Evolutionary conservation across 2,113 vertebrate species (phyloP), one percentile per base, ranked within the genome.

Genomic region (Aptenodytes forsteri): DNA sequence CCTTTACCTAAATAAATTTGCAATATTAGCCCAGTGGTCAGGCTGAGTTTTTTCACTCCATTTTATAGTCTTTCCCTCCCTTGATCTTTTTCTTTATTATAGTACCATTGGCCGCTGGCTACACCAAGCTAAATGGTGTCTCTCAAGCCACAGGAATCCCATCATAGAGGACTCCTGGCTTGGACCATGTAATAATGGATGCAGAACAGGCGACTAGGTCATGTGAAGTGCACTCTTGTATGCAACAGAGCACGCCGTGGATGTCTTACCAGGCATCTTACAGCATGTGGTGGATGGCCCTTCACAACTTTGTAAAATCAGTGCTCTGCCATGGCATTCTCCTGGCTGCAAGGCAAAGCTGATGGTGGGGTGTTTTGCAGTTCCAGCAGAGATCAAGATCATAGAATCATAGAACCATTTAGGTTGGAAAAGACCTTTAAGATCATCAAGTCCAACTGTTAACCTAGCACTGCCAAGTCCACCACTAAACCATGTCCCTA

Each of bases 201-300:
- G 21, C 6, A 55, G 50, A 71, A 42, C 14, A 62, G 13, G n/a
- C 0, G 3, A 19, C 20, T 11, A 29, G 18, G 26, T 38, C 20
- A 47, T 27, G 22, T 30, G 29, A 84, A 42, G 6, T 29, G 15
- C 54, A 18, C 8, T 12, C 23, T 8, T 47, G 7, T 7, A 21
- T 16, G 10, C n/a, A 76, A 27, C 25, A 80, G 30, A 59, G 9
- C 4, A 14, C 1, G 1, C 22, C 0, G 0, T 17, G n/a, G 19
- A 9, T 50, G n/a, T 40, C 61, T 40, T 29, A 47, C 17, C 29
- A 89, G 27, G 18, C 11, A 18, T 16, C 12, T 50, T 59, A 76
- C 10, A 59, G 11, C 32, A 49, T 4, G 29, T 23, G 20, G 10
- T 34, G 21, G 8, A 40, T 29, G 36, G 64, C 21, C 16, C 10